Conservation (phyloP, 2,888 invertebrate genomes). For the Orthosia gothica region DNA sequence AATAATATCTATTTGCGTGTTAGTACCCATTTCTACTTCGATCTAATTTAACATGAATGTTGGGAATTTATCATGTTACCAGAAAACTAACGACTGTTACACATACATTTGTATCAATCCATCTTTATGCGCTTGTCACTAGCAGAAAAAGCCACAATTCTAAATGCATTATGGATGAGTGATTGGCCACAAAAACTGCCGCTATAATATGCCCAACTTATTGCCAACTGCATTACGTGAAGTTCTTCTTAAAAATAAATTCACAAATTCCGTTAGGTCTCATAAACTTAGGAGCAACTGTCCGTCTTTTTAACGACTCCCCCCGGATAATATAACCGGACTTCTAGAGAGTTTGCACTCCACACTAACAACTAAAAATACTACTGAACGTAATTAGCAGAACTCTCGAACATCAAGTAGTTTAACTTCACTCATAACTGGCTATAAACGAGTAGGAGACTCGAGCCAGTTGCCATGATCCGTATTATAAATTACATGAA, state of each 20-base stretch:
- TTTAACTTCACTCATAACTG: slow-evolving; percentile 39
- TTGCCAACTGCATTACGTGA: background rate
- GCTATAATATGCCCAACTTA: slow-evolving; percentile 3
- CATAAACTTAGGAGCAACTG: slow-evolving; percentile 25
- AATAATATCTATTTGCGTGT: slow-evolving; percentile 8
- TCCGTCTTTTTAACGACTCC: slow-evolving; percentile 23
- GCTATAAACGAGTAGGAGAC: slow-evolving; percentile 39
- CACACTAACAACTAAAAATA: slow-evolving; percentile 10
- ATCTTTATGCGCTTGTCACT: background rate
- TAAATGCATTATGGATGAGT: slow-evolving; percentile 8
- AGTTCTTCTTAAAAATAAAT: background rate
- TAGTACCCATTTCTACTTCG: background rate
- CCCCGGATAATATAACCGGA: slow-evolving; percentile 9
- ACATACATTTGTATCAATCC: background rate
- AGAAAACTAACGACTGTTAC: background rate
- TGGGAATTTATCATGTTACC: background rate
- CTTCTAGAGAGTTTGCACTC: slow-evolving; percentile 17
- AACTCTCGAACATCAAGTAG: slow-evolving; percentile 38
- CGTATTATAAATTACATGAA: slow-evolving; percentile 73
- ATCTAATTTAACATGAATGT: background rate
- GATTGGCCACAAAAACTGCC: background rate
- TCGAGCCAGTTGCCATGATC: slow-evolving; percentile 51
- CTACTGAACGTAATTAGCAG: slow-evolving; percentile 45
- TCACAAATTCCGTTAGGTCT: slow-evolving; percentile 4
- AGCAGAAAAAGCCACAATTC: background rate